Base-by-base conservation (phyloP, 2,888 invertebrate genomes). In the Andrena minutula region DNA sequence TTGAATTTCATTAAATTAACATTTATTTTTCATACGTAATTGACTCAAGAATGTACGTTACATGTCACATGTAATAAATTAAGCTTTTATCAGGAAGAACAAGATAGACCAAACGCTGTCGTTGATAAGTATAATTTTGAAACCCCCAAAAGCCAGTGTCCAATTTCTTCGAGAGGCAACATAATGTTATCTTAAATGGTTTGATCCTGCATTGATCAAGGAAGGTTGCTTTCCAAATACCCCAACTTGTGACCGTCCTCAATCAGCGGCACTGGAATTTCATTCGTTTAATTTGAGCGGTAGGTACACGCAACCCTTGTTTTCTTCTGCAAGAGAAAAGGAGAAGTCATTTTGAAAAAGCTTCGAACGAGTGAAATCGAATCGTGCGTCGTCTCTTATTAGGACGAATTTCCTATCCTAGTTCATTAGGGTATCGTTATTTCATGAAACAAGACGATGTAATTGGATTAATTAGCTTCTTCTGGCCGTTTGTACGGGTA, bases 391-490 rank as follows among this genome's bases (percentile, higher is more conserved):
- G 71, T 10, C 26, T 74, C 75, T 81, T 83, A 80, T 77, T 58
- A 20, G 35, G 47, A 60, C 41, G 16, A 68, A 51, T 64, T 63
- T 63, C 74, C 64, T 32, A 63, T 69, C 68, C 60, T 65, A 79
- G 78, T 82, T 87, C 79, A 66, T 87, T 82, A 83, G 75, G 70
- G 75, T 71, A 75, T 88, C 88, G 86, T 86, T 89, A 90, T 86
- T 84, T 64, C 69, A 66, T 69, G 73, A 63, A 82, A 83, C 84
- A 76, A 77, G 74, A 63, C 30, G 49, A 74, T 86, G 83, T 89
- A 90, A 91, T 84, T 88, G 86, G 87, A 91, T 91, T 88, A 89
- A 91, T 91, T 90, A 89, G 79, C 79, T 79, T 71, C 85, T 83
- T 75, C 77, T 78, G n/a, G 61, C 61, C 12, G 7, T 10, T 61